Evolutionary conservation across 2,888 invertebrate species (phyloP), one percentile per base, ranked within the genome.

Genomic region (Timema cristinae): DNA sequence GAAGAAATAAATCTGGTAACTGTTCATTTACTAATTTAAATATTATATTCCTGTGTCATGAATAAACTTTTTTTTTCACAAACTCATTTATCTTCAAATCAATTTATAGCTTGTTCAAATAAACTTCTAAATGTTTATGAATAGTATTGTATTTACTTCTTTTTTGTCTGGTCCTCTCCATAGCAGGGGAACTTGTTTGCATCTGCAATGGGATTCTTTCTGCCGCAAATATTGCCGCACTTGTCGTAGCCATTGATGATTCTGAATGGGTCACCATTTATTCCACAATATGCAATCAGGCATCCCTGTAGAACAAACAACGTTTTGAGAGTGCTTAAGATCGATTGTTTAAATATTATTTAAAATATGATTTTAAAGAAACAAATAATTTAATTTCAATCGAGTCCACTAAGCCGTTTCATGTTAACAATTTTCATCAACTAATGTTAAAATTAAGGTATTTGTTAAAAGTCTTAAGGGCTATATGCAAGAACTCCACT

Each of bases 141-240:
- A 4, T 32, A 32, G 1, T 32, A 32, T 32, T 32, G 32, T 32
- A 32, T 32, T 32, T 32, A 32, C 32, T 1, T 32, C 32, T 32
- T 32, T 32, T 32, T 32, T 9, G 79, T 83, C 79, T 81, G 81
- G 76, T 84, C 84, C 67, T 77, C 79, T 61, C 85, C 84, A 75
- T 83, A 82, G 78, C 86, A 84, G 7, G 32, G 47, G 6, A 5
- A 48, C 47, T 63, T 48, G 47, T 5, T n/a, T 5, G 63, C 47
- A 51, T 13, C 66, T 16, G 52, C 67, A 8, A 50, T n/a, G 13
- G 69, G 50, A 76, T 85, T 87, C 67, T 81, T 79, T 67, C 81
- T 80, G 1, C 89, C 89, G 78, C 90, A 90, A n/a, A 89, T 81
- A 78, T 89, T 87, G 6, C 86, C 89, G 77, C 88, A 88, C 76